These are phyloP conservation scores for Aplochiton taeniatus DNA, from an alignment of 2,797 vertebrate genomes.

Conservation along the genomic window DNA sequence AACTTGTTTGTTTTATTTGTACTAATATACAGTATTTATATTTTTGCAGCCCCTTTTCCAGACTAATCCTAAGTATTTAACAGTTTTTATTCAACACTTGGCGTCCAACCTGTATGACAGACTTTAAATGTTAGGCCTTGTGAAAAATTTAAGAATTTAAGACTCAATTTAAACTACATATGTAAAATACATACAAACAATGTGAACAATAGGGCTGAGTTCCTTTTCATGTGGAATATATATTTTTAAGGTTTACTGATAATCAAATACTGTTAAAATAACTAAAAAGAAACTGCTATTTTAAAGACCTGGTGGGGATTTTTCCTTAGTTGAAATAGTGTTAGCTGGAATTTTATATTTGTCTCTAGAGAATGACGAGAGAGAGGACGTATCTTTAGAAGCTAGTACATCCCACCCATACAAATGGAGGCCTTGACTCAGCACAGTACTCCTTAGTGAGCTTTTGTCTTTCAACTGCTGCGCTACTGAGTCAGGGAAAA, in stretches of 20 bases:
- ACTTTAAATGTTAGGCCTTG: too few relatives aligned
- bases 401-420: slow-evolving; percentile 22
- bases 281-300: slow-evolving; percentile 28
- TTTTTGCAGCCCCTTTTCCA: too few relatives aligned
- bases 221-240: too few relatives aligned
- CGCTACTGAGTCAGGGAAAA: slow-evolving; percentile 53
- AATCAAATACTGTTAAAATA: slow-evolving; percentile 29
- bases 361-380: slow-evolving; percentile 17
- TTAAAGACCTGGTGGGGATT: slow-evolving; percentile 8
- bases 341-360: slow-evolving; percentile 19
- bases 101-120: too few relatives aligned
- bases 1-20: too few relatives aligned
- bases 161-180: too few relatives aligned
- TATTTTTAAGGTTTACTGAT: too few relatives aligned
- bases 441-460: slow-evolving; percentile 41
- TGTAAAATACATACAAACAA: background rate
- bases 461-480: slow-evolving; percentile 24
- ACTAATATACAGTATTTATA: too few relatives aligned
- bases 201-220: too few relatives aligned
- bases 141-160: too few relatives aligned
- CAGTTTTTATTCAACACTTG: too few relatives aligned
- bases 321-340: slow-evolving; percentile 6
- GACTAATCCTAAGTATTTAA: too few relatives aligned
- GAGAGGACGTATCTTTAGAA: slow-evolving; percentile 25
- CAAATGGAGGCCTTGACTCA: slow-evolving; percentile 53